Base-by-base conservation (phyloP, 2,888 invertebrate genomes). In the Ecliptopera silaceata region DNA sequence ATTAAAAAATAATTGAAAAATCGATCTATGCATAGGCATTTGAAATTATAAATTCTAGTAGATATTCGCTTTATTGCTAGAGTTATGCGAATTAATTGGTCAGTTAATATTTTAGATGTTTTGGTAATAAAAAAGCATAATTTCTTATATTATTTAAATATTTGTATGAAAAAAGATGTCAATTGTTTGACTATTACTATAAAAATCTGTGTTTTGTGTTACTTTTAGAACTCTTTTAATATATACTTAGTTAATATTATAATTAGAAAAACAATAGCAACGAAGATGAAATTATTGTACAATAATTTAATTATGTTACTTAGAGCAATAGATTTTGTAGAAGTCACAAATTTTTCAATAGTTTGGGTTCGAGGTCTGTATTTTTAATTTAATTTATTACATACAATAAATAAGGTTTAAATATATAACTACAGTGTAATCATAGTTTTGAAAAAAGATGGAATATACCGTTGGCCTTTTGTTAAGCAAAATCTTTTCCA, bases 101-200 rank as follows among this genome's bases (percentile, higher is more conserved):
- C 34, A 12, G 22, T 18, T 36, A 46, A 39, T 13, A 13, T 42
- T 13, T 22, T 31, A 13, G 10, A 6, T 12, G 17, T 20, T 13
- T 41, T 31, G 29, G 45, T 34, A 45, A 41, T 18, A 11, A 1
- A 31, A 18, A 10, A 8, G 32, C 4, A 6, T 31, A 8, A 20
- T 10, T 32, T 50, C 20, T n/a, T 41, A 34, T 10, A 18, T 26
- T 34, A 34, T 2, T 4, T 13, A 34, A 13, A 1, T 8, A 15
- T 36, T 15, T 36, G 36, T 43, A 39, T 18, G 12, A 22, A 13
- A 12, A 45, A 13, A 10, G 36, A 29, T 26, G 41, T 58, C 45
- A 63, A 58, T 57, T 50, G 57, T 61, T 59, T 52, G 54, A 41
- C 52, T 57, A 38, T 54, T 22, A 13, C 34, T 4, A 34, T 32